phyloP scores from a whole-genome alignment of 2,113 vertebrate species.

The Vireo altiloquus region DNA sequence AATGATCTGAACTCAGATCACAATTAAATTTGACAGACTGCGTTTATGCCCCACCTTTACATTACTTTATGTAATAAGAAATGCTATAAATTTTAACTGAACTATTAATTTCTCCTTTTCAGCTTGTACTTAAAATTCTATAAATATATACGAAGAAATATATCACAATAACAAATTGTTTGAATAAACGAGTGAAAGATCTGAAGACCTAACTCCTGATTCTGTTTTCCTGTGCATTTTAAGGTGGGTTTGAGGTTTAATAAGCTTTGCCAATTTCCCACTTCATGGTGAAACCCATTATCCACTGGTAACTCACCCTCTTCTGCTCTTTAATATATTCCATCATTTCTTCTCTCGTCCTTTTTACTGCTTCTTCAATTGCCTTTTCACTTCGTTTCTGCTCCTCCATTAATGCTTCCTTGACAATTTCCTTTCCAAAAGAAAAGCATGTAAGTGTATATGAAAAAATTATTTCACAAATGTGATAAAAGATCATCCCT shows the following conservation, averaged over 20 bases:
- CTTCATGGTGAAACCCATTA: not conserved
- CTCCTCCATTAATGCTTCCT: slow-evolving; percentile 73
- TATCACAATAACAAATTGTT: not conserved
- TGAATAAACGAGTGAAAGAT: not conserved
- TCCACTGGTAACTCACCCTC: slow-evolving; percentile 67
- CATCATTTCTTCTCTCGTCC: slow-evolving; percentile 72
- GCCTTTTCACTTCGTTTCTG: slow-evolving; percentile 70
- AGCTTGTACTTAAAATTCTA: not conserved
- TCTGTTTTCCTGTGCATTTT: not conserved
- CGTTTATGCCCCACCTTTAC: not conserved
- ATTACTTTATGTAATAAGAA: not conserved
- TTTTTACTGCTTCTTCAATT: slow-evolving; percentile 71
- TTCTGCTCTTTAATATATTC: slow-evolving; percentile 79
- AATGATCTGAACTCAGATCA: not conserved
- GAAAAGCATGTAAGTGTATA: not conserved
- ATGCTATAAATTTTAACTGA: not conserved
- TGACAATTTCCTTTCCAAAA: slow-evolving; percentile 70
- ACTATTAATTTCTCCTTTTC: not conserved
- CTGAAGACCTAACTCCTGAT: not conserved
- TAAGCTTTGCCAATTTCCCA: not conserved
- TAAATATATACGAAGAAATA: not conserved
- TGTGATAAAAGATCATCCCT: not conserved
- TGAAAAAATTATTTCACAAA: not conserved
- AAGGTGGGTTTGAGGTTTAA: not conserved
- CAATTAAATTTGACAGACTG: not conserved